Conservation (phyloP, 92 coral and sea anemone genomes). For the Parazoanthus atlanticus region DNA sequence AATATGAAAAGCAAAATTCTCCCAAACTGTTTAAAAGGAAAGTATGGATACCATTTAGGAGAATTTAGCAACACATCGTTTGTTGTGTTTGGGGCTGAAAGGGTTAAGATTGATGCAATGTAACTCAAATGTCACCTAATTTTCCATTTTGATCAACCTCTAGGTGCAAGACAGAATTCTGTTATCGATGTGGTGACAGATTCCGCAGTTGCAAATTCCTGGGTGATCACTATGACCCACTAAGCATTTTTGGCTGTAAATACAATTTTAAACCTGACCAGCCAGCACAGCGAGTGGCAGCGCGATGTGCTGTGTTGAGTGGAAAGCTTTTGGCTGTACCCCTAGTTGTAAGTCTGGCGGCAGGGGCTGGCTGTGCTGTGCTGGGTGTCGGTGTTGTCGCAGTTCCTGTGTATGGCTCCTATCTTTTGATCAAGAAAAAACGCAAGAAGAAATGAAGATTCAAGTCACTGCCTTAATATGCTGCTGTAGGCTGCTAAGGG, state of each 20-base stretch:
- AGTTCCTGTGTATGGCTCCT: conserved; percentile 82
- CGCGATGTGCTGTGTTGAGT: conserved; percentile 79
- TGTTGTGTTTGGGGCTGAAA: too few species aligned
- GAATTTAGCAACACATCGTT: too few species aligned
- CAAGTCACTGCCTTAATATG: neutral
- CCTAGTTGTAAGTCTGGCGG: conserved; percentile 71
- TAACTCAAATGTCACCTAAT: neutral
- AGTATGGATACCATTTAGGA: too few species aligned
- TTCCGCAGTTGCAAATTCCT: conserved; percentile 75
- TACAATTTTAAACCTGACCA: conserved; percentile 80
- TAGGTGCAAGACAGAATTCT: conserved; percentile 88
- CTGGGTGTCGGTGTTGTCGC: conserved; percentile 76
- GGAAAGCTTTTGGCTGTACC: conserved; percentile 71
- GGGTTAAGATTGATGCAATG: too few species aligned
- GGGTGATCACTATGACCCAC: conserved; percentile 87
- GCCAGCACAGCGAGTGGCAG: conserved; percentile 76
- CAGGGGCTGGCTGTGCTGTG: conserved; percentile 75
- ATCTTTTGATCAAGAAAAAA: conserved; percentile 69
- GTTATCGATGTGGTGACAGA: conserved; percentile 81
- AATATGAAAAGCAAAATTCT: too few species aligned
- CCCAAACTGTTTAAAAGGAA: too few species aligned
- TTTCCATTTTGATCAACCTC: neutral
- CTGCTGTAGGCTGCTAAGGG: neutral
- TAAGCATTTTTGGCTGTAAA: conserved; percentile 86
- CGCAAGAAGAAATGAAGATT: conserved; percentile 31